phyloP scores from a whole-genome alignment of 2,888 invertebrate genomes.

The Anaspis maculata region DNA sequence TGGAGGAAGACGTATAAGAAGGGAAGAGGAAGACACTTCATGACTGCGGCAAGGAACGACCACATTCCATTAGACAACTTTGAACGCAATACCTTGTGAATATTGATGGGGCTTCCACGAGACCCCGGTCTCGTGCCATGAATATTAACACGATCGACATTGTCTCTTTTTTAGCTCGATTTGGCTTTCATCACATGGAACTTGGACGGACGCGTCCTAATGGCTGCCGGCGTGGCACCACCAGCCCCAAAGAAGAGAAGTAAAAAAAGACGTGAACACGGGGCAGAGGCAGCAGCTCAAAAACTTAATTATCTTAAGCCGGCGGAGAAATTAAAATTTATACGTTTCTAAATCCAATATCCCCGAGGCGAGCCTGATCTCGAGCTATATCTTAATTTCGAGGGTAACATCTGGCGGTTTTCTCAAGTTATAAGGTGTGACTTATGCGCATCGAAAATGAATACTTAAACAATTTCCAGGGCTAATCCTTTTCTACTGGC shows the following conservation, averaged over 20 bases:
- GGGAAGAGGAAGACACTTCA: constrained; percentile 17
- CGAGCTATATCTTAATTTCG: constrained; percentile 32
- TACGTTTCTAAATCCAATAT: constrained; percentile 38
- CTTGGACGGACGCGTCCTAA: constrained; percentile 3
- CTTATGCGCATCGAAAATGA: constrained; percentile 33
- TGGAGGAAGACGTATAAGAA: too few relatives aligned
- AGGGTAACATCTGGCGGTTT: constrained; percentile 33
- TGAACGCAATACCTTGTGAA: constrained; percentile 36
- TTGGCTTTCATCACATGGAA: constrained; percentile 15
- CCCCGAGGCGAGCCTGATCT: constrained; percentile 27
- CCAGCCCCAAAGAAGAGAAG: too few relatives aligned
- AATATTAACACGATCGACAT: constrained; percentile 24
- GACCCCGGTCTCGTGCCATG: constrained; percentile 27
- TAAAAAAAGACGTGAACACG: not conserved
- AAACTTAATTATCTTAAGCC: constrained; percentile 16
- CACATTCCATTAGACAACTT: constrained; percentile 39
- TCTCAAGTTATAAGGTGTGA: constrained; percentile 31
- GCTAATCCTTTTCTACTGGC: constrained; percentile 20
- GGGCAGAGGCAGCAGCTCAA: too few relatives aligned
- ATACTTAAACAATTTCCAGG: constrained; percentile 22
- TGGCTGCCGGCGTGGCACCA: constrained; percentile 4
- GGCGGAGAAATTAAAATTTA: constrained; percentile 38
- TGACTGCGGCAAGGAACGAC: constrained; percentile 22
- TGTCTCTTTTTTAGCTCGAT: constrained; percentile 15
- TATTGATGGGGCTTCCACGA: constrained; percentile 32